A percentile compares a stretch with the other conserved stretches of the same genome.
Conservation (phyloP, 2,797 vertebrate genomes). For the Tragopan temminckii region DNA sequence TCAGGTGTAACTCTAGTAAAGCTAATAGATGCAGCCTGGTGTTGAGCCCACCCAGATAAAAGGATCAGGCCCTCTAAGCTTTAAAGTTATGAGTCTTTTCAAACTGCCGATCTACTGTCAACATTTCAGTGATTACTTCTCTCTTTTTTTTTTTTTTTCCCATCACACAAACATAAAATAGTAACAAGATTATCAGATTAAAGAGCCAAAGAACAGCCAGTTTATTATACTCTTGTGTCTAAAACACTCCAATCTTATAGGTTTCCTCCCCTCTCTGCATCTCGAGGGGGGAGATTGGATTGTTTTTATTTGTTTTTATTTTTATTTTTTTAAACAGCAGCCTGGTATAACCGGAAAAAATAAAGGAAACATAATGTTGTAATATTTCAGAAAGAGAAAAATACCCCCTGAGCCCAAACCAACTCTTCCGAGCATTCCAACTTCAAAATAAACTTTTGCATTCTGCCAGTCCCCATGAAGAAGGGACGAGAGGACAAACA, state of each 20-base stretch:
- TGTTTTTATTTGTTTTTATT: background rate
- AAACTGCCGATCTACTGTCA: slow-evolving; percentile 60
- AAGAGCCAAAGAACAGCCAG: slow-evolving; percentile 59
- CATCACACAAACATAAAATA: slow-evolving; percentile 64
- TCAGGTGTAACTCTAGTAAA: slow-evolving; percentile 58
- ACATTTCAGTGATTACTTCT: slow-evolving; percentile 65
- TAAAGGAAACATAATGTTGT: background rate
- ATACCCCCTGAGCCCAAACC: background rate
- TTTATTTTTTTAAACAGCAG: background rate
- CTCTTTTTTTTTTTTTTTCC: background rate
- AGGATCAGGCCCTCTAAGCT: slow-evolving; percentile 71
- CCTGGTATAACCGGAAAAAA: background rate
- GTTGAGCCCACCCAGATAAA: slow-evolving; percentile 59
- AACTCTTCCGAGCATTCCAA: background rate
- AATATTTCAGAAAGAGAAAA: background rate
- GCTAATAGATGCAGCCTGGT: slow-evolving; percentile 43
- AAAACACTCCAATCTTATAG: slow-evolving; percentile 31
- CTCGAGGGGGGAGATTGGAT: background rate
- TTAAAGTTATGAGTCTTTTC: slow-evolving; percentile 73
- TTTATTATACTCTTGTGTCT: slow-evolving; percentile 47
- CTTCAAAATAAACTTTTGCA: background rate
- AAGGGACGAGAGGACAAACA: background rate
- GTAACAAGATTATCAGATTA: slow-evolving; percentile 75
- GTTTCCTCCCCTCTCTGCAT: background rate
- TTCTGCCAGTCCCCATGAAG: background rate